Base-by-base conservation (phyloP, 2,113 vertebrate genomes). In the Etheostoma cragini region DNA sequence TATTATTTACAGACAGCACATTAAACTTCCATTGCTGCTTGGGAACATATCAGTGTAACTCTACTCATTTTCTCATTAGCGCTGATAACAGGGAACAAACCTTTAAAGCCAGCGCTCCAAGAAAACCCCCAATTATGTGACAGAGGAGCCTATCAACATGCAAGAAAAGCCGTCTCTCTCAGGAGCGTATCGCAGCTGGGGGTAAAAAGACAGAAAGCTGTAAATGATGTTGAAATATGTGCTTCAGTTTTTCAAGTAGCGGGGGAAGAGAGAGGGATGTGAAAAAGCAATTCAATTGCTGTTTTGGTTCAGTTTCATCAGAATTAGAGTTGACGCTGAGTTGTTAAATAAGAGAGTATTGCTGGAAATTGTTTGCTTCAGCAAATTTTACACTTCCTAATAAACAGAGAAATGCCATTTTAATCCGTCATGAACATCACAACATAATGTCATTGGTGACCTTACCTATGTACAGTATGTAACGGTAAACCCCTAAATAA, bases 1-100 rank as follows among this genome's bases (percentile, higher is more conserved):
- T 83, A 67, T 85, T 91, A 84, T 89, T 91, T 90, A 90, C 86
- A 82, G 81, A 83, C 80, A 19, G 35, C 80, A 66, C 81, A 73
- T 79, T 88, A 78, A 72, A 70, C 76, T 72, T 81, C 58, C 70
- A 73, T 66, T 73, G 84, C 72, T 63, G 67, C 82, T 78, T 49
- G 21, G 62, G 84, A 81, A 81, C 65, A 67, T 58, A 70, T 79
- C 87, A 76, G 81, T 15, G 70, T 6, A 78, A 82, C 30, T 16
- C 72, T 74, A 49, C 79, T 90, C 61, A 89, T 94, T 94, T 91
- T 82, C 90, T 86, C 78, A 92, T 93, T 90, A 93, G 89, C 65
- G 53, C 70, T 86, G 83, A 93, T 90, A 92, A 92, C 87, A 90
- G 89, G 78, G 91, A 83, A 81, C 86, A 81, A 85, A 77, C 81